Evolutionary conservation across 2,113 vertebrate species (phyloP).

Genomic region (Upupa epops): DNA sequence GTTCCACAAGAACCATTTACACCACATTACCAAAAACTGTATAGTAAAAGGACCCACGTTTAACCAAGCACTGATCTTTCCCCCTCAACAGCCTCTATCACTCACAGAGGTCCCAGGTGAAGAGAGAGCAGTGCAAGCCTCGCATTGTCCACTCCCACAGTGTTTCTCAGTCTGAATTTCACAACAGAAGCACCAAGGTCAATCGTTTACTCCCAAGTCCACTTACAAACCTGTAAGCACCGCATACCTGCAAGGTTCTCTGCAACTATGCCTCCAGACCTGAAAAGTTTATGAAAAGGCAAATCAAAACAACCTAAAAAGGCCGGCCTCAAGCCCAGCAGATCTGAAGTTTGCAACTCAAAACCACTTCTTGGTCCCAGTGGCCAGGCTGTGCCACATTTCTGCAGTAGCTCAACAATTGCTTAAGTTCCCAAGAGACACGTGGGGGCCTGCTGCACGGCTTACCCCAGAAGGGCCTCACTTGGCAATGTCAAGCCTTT

Average conservation of each 20-base stretch:
- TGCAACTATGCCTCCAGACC: neutral
- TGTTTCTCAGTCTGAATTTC: neutral
- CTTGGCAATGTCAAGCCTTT: neutral
- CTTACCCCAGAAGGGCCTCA: neutral
- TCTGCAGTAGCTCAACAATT: neutral
- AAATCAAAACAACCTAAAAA: neutral
- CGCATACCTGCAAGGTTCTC: neutral
- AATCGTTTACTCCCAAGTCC: neutral
- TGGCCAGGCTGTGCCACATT: neutral
- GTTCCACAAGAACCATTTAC: neutral
- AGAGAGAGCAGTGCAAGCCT: neutral
- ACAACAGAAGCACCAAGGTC: neutral
- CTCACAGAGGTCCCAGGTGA: accelerated
- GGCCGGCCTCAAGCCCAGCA: neutral
- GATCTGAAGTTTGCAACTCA: neutral
- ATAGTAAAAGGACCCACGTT: neutral
- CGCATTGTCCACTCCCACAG: neutral
- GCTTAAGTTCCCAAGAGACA: neutral
- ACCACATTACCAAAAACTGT: neutral
- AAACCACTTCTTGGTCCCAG: neutral
- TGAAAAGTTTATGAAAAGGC: neutral
- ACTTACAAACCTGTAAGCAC: neutral
- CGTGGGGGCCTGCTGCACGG: neutral
- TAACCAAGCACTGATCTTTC: neutral
- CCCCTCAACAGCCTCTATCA: neutral